Conservation (phyloP, 2,113 vertebrate species). For the Eidolon helvum region DNA sequence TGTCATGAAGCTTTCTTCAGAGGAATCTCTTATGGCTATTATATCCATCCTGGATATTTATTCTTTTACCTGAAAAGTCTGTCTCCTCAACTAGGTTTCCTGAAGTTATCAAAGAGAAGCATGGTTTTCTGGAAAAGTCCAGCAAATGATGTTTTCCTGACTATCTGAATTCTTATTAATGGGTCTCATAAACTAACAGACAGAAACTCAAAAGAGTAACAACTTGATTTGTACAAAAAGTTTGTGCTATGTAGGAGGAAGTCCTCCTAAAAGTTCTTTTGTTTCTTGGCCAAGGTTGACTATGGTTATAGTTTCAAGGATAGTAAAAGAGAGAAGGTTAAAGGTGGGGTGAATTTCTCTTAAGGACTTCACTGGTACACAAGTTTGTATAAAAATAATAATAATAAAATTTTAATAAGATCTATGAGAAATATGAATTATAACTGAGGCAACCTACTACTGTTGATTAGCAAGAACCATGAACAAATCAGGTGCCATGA, state of each 20-base stretch:
- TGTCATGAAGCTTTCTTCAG: neutral
- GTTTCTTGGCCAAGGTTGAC: neutral
- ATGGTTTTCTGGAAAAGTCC: neutral
- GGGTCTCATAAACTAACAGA: neutral
- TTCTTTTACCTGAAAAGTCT: conserved; percentile 5
- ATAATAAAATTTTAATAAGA: neutral
- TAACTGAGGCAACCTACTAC: neutral
- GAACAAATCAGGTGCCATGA: neutral
- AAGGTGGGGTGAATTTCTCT: neutral
- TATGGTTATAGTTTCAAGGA: neutral
- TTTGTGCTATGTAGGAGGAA: neutral
- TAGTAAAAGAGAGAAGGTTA: neutral
- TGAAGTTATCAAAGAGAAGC: neutral
- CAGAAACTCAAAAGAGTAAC: neutral
- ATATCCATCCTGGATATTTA: neutral
- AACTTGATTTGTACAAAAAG: neutral
- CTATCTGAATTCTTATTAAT: conserved; percentile 9
- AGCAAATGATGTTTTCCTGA: neutral
- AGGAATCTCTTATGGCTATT: neutral
- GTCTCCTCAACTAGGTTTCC: neutral
- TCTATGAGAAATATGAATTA: neutral
- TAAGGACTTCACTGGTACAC: neutral
- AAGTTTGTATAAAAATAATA: neutral
- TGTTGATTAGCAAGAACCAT: neutral
- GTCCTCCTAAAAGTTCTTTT: neutral